Conservation (phyloP, 2,888 invertebrate species). For the Chrysolina oricalcia region DNA sequence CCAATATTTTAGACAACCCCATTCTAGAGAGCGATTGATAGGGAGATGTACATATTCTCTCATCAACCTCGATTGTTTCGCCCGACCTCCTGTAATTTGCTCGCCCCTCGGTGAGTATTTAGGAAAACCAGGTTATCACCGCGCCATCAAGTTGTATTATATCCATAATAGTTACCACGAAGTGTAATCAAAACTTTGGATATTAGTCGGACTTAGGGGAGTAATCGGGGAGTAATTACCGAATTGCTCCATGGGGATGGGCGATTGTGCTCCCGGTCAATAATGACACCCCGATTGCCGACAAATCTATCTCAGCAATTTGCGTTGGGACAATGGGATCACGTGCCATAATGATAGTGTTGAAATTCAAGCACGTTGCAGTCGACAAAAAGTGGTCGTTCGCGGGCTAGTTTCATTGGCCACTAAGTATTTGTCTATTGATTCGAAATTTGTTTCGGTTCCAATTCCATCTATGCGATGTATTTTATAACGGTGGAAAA, state of each 20-base stretch:
- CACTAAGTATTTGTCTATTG: neutral
- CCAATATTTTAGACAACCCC: too few relatives aligned
- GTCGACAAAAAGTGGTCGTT: neutral
- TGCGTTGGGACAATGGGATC: neutral
- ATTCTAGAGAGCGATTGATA: too few relatives aligned
- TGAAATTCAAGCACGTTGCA: neutral
- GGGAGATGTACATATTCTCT: too few relatives aligned
- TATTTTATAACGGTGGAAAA: too few relatives aligned
- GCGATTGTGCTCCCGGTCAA: slow-evolving; percentile 10
- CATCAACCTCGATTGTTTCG: too few relatives aligned
- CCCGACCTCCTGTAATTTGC: too few relatives aligned
- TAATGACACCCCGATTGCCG: neutral
- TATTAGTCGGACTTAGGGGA: slow-evolving; percentile 9
- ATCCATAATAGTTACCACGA: neutral
- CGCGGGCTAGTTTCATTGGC: neutral
- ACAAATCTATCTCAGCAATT: slow-evolving; percentile 11
- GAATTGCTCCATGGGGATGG: slow-evolving; percentile 7
- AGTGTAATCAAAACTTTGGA: slow-evolving; percentile 17
- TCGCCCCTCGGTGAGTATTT: neutral
- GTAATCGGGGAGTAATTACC: slow-evolving; percentile 11
- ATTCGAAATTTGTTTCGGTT: too few relatives aligned
- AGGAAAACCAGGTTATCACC: neutral
- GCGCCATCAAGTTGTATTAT: neutral
- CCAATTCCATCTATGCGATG: too few relatives aligned
- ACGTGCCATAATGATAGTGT: slow-evolving; percentile 1